Conservation (phyloP, 2,888 invertebrate genomes). For the Diplolepis rosae region DNA sequence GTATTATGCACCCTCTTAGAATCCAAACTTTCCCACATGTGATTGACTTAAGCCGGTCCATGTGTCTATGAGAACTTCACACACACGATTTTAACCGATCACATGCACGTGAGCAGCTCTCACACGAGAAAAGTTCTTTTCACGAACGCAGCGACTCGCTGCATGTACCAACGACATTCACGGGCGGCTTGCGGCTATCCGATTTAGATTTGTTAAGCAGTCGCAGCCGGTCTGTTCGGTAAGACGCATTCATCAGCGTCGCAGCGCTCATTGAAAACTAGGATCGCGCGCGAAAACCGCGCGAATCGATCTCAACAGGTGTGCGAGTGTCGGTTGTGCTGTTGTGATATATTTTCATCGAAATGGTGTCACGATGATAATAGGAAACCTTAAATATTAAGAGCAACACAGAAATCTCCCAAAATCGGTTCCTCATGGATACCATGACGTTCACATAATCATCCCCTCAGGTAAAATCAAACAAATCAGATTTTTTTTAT, state of each 20-base stretch:
- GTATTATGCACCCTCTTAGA: neutral
- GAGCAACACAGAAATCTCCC: neutral
- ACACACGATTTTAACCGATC: neutral
- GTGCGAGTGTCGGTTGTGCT: constrained; percentile 39
- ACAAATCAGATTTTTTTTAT: neutral
- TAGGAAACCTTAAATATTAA: neutral
- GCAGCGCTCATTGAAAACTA: constrained; percentile 40
- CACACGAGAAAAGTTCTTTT: constrained; percentile 27
- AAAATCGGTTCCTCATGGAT: constrained; percentile 35
- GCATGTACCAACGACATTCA: constrained; percentile 36
- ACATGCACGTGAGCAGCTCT: neutral
- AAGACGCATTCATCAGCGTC: constrained; percentile 50
- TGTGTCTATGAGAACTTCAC: neutral
- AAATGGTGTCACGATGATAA: neutral
- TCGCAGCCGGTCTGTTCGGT: constrained; percentile 61
- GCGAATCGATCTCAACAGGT: constrained; percentile 54
- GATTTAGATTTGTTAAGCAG: constrained; percentile 57
- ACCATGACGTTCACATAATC: neutral
- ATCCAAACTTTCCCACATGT: neutral
- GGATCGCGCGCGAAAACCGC: constrained; percentile 47
- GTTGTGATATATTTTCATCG: constrained; percentile 24
- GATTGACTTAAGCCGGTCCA: neutral
- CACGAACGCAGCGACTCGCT: constrained; percentile 23
- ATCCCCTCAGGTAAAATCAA: constrained; percentile 3
- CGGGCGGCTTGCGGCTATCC: constrained; percentile 46